Conservation (phyloP, 2,888 invertebrate genomes). For the Drosophila diplacantha region DNA sequence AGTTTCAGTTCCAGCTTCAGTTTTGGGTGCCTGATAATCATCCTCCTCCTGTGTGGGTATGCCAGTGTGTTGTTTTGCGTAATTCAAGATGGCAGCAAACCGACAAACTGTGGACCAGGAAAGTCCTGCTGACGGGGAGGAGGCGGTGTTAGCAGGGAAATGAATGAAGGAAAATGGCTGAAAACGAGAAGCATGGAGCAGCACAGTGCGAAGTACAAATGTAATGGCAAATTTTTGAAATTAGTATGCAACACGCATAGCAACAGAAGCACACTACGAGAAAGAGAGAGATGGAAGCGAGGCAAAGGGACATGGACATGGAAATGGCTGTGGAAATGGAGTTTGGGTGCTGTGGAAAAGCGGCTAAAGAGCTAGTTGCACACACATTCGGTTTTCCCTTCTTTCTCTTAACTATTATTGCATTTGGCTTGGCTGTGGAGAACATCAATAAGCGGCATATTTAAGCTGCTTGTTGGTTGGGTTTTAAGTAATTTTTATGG, state of each 20-base stretch:
- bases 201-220: constrained; percentile 56
- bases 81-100: constrained; percentile 41
- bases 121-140: neutral
- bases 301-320: constrained; percentile 25
- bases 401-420: constrained; percentile 32
- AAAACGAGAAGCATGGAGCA: constrained; percentile 14
- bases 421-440: constrained; percentile 33
- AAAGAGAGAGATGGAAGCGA: constrained; percentile 2
- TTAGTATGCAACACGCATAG: constrained; percentile 71
- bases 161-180: constrained; percentile 5
- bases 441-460: constrained; percentile 64
- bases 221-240: constrained; percentile 72
- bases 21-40: constrained; percentile 51
- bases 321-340: constrained; percentile 27
- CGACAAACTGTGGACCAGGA: constrained; percentile 23
- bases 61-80: constrained; percentile 18
- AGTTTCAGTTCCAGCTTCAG: constrained; percentile 8
- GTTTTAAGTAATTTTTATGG: constrained; percentile 69
- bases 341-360: constrained; percentile 15
- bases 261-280: constrained; percentile 19
- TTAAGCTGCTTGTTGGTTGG: constrained; percentile 66
- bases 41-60: constrained; percentile 29
- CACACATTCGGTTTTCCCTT: neutral
- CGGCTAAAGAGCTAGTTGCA: constrained; percentile 30
- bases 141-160: neutral